Evolutionary conservation across 2,797 vertebrate species (phyloP).

Genomic region (Semotilus atromaculatus): DNA sequence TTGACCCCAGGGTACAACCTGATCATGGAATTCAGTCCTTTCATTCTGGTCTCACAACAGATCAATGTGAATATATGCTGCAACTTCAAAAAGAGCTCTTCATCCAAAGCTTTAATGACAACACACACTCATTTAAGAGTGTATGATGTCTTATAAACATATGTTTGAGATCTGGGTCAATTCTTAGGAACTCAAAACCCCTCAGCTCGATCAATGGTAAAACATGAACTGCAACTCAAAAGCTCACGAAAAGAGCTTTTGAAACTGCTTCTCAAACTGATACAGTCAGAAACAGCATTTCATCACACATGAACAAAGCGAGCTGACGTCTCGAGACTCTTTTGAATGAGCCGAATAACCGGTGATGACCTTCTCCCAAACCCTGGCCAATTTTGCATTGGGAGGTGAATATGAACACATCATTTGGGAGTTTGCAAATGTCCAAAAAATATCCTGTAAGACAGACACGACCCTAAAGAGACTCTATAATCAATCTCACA

Average conservation of each 20-base stretch:
- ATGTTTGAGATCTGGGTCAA: background rate
- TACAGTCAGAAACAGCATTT: too few species aligned
- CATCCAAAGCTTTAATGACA: background rate
- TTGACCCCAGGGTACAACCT: background rate
- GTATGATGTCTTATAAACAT: background rate
- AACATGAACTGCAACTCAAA: background rate
- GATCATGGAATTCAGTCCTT: constrained; percentile 1
- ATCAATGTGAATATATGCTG: background rate
- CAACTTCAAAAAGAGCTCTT: background rate
- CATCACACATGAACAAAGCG: background rate
- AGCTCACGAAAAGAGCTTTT: too few species aligned
- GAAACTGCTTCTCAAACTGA: too few species aligned
- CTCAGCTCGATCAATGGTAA: background rate
- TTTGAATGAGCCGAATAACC: background rate
- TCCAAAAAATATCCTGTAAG: background rate
- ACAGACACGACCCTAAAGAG: background rate
- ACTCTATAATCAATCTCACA: background rate
- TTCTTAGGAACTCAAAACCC: background rate
- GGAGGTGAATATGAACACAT: background rate
- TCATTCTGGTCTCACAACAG: background rate
- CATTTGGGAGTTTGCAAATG: constrained; percentile 33
- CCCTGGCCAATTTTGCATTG: constrained; percentile 2
- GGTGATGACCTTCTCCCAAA: background rate
- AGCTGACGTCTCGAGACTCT: background rate
- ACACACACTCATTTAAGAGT: background rate